phyloP scores from a whole-genome alignment of 2,113 vertebrate species.

The Hippoglossus stenolepis region DNA sequence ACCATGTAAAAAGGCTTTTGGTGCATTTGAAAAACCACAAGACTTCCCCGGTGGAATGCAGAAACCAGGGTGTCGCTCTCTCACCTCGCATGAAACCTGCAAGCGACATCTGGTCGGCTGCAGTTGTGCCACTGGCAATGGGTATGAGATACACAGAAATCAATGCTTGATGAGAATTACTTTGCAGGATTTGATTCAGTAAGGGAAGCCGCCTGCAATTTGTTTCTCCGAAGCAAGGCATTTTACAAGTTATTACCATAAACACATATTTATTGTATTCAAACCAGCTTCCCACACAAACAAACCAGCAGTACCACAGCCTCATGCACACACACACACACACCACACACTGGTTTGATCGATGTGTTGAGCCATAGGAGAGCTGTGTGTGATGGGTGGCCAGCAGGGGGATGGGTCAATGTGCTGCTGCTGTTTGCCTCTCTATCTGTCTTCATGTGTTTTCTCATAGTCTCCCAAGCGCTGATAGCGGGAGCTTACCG shows the following conservation, averaged over 20 bases:
- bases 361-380: conserved; percentile 60
- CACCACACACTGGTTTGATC: conserved; percentile 61
- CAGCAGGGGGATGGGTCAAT: conserved; percentile 73
- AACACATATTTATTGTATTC: background rate
- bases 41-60: conserved; percentile 11
- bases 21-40: conserved; percentile 23
- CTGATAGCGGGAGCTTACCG: conserved; percentile 29
- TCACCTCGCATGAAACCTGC: conserved; percentile 14
- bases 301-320: background rate
- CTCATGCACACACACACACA: conserved; percentile 10
- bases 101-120: background rate
- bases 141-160: background rate
- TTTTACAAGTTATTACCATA: background rate
- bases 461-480: conserved; percentile 39
- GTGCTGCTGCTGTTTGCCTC: conserved; percentile 25
- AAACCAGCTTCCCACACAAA: background rate
- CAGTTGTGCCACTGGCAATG: background rate
- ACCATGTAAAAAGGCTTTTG: conserved; percentile 50
- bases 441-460: conserved; percentile 34
- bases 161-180: background rate
- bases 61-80: conserved; percentile 9
- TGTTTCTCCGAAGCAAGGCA: background rate
- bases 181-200: background rate
- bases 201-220: background rate
- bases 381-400: conserved; percentile 70